Conservation (phyloP, 2,797 vertebrate genomes). For the Sparus aurata region DNA sequence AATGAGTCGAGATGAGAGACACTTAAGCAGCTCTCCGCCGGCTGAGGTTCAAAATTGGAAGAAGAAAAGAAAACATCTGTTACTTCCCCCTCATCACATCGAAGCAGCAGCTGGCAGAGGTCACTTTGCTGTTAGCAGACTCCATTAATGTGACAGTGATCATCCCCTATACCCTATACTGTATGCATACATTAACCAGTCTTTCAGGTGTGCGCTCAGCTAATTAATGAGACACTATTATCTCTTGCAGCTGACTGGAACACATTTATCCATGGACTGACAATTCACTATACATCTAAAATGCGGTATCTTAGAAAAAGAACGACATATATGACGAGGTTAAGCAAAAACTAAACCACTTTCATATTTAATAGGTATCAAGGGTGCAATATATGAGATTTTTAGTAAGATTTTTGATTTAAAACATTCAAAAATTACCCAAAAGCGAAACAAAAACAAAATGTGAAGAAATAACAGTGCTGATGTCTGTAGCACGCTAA, state of each 20-base stretch:
- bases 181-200: constrained; percentile 27
- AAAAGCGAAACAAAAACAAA: too few species aligned
- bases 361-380: neutral
- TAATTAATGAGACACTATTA: constrained; percentile 41
- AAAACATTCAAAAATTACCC: too few species aligned
- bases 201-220: constrained; percentile 22
- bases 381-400: too few species aligned
- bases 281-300: neutral
- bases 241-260: constrained; percentile 5
- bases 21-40: neutral
- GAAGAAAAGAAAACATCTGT: constrained; percentile 33
- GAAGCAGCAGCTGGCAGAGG: constrained; percentile 48
- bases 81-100: constrained; percentile 9
- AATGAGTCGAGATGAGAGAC: neutral
- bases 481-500: too few species aligned
- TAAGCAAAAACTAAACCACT: neutral
- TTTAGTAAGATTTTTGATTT: too few species aligned
- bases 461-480: too few species aligned
- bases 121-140: constrained; percentile 40
- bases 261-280: neutral
- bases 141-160: constrained; percentile 26
- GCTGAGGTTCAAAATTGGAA: constrained; percentile 15
- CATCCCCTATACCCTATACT: constrained; percentile 7
- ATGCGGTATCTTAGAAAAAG: neutral
- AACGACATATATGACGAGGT: neutral